Evolutionary conservation across 2,113 vertebrate species (phyloP).

Genomic region (Nyctibius bracteatus): DNA sequence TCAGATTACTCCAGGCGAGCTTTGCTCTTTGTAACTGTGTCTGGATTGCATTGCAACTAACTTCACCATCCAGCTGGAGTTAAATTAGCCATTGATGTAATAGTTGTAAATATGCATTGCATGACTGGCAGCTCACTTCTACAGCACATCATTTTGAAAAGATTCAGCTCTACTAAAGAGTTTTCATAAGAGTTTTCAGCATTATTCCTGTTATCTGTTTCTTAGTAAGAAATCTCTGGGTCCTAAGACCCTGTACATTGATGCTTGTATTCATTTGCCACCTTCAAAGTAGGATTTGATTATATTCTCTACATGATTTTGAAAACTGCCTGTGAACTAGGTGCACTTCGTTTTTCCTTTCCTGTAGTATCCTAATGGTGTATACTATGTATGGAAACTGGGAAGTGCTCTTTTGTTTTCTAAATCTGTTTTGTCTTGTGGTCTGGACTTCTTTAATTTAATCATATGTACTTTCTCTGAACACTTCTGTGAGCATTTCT

Average conservation of each 20-base stretch:
- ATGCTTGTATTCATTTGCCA: neutral
- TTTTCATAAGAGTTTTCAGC: neutral
- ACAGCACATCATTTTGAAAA: neutral
- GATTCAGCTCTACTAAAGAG: neutral
- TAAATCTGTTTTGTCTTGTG: neutral
- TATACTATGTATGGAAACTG: neutral
- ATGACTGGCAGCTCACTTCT: neutral
- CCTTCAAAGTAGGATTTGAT: neutral
- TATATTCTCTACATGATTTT: neutral
- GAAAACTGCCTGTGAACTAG: neutral
- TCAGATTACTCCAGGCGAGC: neutral
- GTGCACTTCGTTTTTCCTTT: neutral
- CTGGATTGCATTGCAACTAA: neutral
- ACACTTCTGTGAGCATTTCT: neutral
- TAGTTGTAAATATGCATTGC: neutral
- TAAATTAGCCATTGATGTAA: neutral
- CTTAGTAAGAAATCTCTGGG: neutral
- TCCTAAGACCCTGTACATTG: neutral
- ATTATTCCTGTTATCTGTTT: neutral
- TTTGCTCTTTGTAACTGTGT: neutral
- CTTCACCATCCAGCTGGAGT: neutral
- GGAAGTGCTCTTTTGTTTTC: neutral
- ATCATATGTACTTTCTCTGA: neutral
- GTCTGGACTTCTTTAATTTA: neutral
- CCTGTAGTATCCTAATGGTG: rapidly evolving